These are phyloP conservation scores for Caloenas nicobarica DNA, from an alignment of 2,113 vertebrate genomes.

Conservation along the genomic window DNA sequence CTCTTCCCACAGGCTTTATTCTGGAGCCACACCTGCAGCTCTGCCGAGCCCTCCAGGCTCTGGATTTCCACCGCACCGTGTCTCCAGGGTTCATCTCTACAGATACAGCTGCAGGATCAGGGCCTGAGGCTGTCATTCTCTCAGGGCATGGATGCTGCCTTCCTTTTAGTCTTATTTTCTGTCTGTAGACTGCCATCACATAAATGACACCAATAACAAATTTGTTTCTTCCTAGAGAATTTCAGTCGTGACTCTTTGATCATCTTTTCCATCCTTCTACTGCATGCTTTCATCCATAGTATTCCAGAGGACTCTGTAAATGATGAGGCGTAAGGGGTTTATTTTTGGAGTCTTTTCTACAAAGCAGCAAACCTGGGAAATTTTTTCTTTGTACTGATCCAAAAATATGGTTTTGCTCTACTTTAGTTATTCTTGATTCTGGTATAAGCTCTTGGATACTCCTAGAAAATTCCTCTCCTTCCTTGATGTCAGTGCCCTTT, in stretches of 20 bases:
- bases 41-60: not conserved
- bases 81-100: not conserved
- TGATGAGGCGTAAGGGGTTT: not conserved
- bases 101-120: not conserved
- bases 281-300: not conserved
- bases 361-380: not conserved
- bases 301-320: not conserved
- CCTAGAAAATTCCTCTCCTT: not conserved
- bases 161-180: not conserved
- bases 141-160: not conserved
- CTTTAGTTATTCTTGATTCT: not conserved
- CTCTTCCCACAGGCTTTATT: not conserved
- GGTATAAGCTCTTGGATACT: not conserved
- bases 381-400: not conserved
- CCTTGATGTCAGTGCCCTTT: not conserved
- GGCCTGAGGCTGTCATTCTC: not conserved
- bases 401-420: not conserved
- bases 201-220: not conserved
- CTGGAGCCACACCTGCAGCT: not conserved
- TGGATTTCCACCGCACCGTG: not conserved
- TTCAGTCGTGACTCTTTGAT: not conserved
- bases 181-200: not conserved
- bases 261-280: conserved; percentile 11
- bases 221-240: not conserved
- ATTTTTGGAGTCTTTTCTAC: not conserved